Evolutionary conservation across 2,113 vertebrate species (phyloP), one percentile per base, ranked within the genome.

Genomic region (Saccopteryx bilineata): DNA sequence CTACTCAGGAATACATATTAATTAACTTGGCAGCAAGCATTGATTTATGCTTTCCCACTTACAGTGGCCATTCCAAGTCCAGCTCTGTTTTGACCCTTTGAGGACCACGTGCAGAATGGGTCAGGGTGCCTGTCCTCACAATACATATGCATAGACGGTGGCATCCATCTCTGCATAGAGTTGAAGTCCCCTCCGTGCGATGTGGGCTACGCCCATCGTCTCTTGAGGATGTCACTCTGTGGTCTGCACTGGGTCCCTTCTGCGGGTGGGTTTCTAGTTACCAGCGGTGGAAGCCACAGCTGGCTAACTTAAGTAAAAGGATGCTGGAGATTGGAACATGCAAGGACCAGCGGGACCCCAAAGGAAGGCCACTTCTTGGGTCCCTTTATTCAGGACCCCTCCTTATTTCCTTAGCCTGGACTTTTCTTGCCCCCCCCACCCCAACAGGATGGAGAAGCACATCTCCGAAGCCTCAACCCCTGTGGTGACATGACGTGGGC

Each of bases 171-270:
- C 39, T 39, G 39, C 39, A 39, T 39, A 39, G 39, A 7, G 19
- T 26, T 61, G 21, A n/a, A 21, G 24, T 8, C 15, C 66, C 56
- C 31, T 19, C 56, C n/a, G 5, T 1, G 23, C 2, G 0, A 24
- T 8, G 33, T 5, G 11, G 69, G 12, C 4, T 61, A 0, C 1
- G 7, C 24, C 18, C 9, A 0, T 7, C 0, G 4, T 1, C 7
- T 1, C 9, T 1, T 23, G 54, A 54, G 12, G 31, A 15, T 15
- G 60, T 18, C 3, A 0, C 33, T 58, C 52, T 60, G 65, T 23
- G 46, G 46, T 24, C 82, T 39, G 9, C 6, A 7, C 17, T 18
- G 26, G 2, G 9, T n/a, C 69, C 65, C 33, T 28, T 90, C 48
- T 23, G 21, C 46, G 7, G 11, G 21, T 33, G 18, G 33, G 7